A percentile compares a stretch with the other conserved stretches of the same genome.
These are phyloP conservation scores for Ariolimax columbianus DNA, from an alignment of 2,888 invertebrate species.

Conservation along the genomic window DNA sequence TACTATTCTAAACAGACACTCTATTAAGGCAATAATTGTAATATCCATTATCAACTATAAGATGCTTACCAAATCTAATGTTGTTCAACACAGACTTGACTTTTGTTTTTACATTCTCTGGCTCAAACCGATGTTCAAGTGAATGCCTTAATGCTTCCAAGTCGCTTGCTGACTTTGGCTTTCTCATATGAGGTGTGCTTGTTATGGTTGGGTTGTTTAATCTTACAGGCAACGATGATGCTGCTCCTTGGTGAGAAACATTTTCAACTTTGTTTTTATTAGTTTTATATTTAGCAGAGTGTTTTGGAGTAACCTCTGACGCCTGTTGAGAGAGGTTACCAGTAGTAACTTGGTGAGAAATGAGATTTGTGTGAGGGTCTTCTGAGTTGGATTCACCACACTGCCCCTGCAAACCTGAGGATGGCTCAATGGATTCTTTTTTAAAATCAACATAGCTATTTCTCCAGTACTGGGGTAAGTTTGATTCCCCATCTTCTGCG, in stretches of 20 bases:
- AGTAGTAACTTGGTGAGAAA: not conserved
- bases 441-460: not conserved
- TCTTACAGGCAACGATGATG: not conserved
- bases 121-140: constrained; percentile 45
- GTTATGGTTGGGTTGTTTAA: constrained; percentile 23
- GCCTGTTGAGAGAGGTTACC: not conserved
- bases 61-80: constrained; percentile 34
- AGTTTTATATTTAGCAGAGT: not conserved
- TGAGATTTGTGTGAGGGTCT: not conserved
- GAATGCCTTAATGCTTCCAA: constrained; percentile 5
- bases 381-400: not conserved
- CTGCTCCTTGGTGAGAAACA: not conserved
- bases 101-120: constrained; percentile 45
- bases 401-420: not conserved
- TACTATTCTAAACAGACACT: too few species aligned
- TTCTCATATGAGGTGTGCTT: not conserved
- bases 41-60: too few species aligned
- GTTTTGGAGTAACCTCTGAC: constrained; percentile 18
- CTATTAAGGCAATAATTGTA: too few species aligned
- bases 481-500: not conserved
- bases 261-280: not conserved
- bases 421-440: not conserved
- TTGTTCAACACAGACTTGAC: constrained; percentile 44
- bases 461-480: not conserved
- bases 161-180: constrained; percentile 33